These are phyloP conservation scores for Drosophila helvetica DNA, from an alignment of 2,888 invertebrate genomes.

Conservation along the genomic window DNA sequence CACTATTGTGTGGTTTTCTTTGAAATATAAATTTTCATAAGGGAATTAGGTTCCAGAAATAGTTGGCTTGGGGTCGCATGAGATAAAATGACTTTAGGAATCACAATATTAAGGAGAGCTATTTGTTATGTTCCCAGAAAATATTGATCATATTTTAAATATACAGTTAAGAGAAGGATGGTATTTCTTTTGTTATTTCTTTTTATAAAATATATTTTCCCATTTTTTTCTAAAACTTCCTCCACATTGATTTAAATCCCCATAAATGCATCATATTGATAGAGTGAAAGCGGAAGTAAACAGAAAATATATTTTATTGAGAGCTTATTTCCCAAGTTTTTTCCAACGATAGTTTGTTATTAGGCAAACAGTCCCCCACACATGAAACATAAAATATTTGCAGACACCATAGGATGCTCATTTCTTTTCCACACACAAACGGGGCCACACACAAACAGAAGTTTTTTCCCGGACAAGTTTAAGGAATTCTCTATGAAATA, in stretches of 20 bases:
- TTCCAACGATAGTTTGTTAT: constrained; percentile 27
- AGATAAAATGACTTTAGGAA: neutral
- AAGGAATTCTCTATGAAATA: constrained; percentile 49
- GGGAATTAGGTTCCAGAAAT: neutral
- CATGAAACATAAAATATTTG: constrained; percentile 17
- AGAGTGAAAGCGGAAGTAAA: constrained; percentile 1
- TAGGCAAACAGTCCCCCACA: constrained; percentile 18
- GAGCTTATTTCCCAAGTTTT: constrained; percentile 14
- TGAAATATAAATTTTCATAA: too few relatives aligned
- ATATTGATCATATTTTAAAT: too few relatives aligned
- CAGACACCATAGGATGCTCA: constrained; percentile 24
- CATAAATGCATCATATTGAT: constrained; percentile 24
- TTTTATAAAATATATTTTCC: too few relatives aligned
- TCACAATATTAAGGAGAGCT: neutral
- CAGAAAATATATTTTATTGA: constrained; percentile 36
- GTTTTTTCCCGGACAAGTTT: constrained; percentile 26
- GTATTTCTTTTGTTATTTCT: too few relatives aligned
- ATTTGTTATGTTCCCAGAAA: too few relatives aligned
- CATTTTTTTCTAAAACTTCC: neutral
- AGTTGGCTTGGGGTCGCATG: neutral
- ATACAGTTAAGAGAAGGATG: too few relatives aligned
- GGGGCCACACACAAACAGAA: constrained; percentile 13
- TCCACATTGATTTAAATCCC: constrained; percentile 21
- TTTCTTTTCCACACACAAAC: constrained; percentile 36
- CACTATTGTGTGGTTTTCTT: constrained; percentile 28